These are phyloP conservation scores for Uropetala carovei DNA, from an alignment of 2,888 invertebrate genomes.

Conservation along the genomic window DNA sequence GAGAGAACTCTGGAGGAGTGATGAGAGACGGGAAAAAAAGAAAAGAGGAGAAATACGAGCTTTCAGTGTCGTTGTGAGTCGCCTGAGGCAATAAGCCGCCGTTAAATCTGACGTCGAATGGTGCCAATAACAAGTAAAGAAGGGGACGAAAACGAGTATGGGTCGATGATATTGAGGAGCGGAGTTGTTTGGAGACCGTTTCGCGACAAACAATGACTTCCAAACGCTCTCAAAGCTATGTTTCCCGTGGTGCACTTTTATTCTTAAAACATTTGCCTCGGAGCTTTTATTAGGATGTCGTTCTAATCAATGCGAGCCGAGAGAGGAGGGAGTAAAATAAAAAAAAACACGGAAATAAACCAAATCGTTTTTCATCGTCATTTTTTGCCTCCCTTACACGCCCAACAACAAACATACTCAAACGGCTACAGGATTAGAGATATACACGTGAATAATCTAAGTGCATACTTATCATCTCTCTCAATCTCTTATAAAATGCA, in stretches of 20 bases:
- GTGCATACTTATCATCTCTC: too few relatives aligned
- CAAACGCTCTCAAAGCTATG: neutral
- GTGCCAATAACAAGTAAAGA: constrained; percentile 25
- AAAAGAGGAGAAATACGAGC: neutral
- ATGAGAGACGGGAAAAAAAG: neutral
- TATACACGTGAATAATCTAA: too few relatives aligned
- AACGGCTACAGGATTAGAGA: too few relatives aligned
- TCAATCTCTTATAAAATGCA: too few relatives aligned
- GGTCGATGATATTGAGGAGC: constrained; percentile 35
- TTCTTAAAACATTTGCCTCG: constrained; percentile 14
- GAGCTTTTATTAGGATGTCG: neutral
- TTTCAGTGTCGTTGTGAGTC: neutral
- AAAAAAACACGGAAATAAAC: neutral
- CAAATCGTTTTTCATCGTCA: neutral
- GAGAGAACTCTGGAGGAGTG: neutral
- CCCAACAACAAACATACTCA: too few relatives aligned
- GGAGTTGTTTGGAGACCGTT: constrained; percentile 49
- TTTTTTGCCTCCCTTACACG: neutral
- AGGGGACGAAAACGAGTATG: neutral
- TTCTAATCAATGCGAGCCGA: constrained; percentile 11
- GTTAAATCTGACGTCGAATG: constrained; percentile 28
- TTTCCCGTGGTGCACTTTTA: constrained; percentile 13
- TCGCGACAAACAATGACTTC: constrained; percentile 36
- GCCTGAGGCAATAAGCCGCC: constrained; percentile 46
- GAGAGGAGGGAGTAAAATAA: neutral